phyloP scores from a whole-genome alignment of 1,140 invertebrate genomes.

The Pygmarrhopalites habei region DNA sequence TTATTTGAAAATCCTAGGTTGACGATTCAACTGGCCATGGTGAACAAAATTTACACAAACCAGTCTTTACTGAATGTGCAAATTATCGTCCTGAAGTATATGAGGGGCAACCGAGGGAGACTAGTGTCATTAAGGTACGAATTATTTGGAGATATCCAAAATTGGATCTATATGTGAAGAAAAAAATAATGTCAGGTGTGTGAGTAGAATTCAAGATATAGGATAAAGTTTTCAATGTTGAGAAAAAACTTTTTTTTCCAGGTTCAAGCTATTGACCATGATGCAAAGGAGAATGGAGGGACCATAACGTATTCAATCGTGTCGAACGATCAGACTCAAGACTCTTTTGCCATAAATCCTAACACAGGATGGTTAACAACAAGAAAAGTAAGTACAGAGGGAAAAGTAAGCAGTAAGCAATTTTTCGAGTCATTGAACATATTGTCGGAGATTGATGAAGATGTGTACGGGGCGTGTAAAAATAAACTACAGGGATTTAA shows the following conservation, averaged over 20 bases:
- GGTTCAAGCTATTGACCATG: constrained; percentile 53
- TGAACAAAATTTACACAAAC: constrained; percentile 52
- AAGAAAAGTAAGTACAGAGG: constrained; percentile 50
- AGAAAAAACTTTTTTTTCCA: constrained; percentile 40
- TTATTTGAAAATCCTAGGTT: too few relatives aligned
- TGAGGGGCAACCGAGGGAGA: constrained; percentile 57
- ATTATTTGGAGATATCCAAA: too few relatives aligned
- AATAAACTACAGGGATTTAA: constrained; percentile 1
- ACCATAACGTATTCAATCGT: constrained; percentile 73
- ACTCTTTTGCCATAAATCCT: constrained; percentile 69
- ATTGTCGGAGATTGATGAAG: not conserved
- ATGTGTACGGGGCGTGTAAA: constrained; percentile 1
- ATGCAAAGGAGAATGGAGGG: constrained; percentile 65
- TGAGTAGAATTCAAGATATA: not conserved
- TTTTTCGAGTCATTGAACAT: constrained; percentile 1
- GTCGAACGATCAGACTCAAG: constrained; percentile 57
- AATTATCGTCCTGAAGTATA: constrained; percentile 58
- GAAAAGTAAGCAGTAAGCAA: not conserved
- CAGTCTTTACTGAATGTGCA: constrained; percentile 63
- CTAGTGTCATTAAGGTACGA: constrained; percentile 56
- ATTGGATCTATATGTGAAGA: too few relatives aligned
- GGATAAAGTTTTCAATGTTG: constrained; percentile 7
- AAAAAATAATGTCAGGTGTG: not conserved
- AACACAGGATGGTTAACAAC: constrained; percentile 66
- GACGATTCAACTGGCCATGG: not conserved